A percentile compares a stretch with the other conserved stretches of the same genome.
Evolutionary conservation across 2,797 vertebrate genomes (phyloP).

Genomic region (Syngnathus acus): DNA sequence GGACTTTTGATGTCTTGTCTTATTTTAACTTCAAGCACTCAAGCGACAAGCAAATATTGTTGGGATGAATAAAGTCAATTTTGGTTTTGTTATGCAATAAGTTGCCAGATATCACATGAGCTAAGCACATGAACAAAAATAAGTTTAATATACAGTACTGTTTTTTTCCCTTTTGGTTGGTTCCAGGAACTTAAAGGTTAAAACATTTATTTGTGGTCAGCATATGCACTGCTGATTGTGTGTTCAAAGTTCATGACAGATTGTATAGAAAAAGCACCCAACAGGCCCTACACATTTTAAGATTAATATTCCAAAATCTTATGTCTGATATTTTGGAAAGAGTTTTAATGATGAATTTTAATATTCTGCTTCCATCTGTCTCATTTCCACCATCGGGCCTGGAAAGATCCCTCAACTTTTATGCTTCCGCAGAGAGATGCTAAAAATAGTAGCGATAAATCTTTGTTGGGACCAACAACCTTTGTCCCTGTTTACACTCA

Average conservation of each 20-base stretch:
- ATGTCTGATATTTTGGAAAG: constrained; percentile 20
- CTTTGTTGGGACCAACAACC: constrained; percentile 6
- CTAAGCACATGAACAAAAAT: not conserved
- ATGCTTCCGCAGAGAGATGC: constrained; percentile 28
- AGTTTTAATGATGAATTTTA: constrained; percentile 36
- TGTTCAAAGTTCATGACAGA: not conserved
- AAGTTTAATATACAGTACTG: not conserved
- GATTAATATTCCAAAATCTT: constrained; percentile 33
- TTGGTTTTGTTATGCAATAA: not conserved
- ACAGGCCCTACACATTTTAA: not conserved
- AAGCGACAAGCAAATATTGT: not conserved
- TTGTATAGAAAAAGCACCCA: constrained; percentile 9
- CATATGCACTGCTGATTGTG: not conserved
- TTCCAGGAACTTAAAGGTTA: not conserved
- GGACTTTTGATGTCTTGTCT: not conserved
- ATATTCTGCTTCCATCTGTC: constrained; percentile 36
- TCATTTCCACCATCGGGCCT: not conserved
- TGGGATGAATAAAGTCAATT: not conserved
- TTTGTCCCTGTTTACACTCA: constrained; percentile 26
- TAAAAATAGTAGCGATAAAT: constrained; percentile 13
- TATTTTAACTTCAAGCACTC: not conserved
- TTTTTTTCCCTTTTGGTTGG: not conserved
- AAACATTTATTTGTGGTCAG: not conserved
- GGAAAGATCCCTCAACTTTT: constrained; percentile 36
- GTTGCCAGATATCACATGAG: not conserved